These are phyloP conservation scores for Papilio glaucus DNA, from an alignment of 1,140 invertebrate genomes.

Conservation along the genomic window DNA sequence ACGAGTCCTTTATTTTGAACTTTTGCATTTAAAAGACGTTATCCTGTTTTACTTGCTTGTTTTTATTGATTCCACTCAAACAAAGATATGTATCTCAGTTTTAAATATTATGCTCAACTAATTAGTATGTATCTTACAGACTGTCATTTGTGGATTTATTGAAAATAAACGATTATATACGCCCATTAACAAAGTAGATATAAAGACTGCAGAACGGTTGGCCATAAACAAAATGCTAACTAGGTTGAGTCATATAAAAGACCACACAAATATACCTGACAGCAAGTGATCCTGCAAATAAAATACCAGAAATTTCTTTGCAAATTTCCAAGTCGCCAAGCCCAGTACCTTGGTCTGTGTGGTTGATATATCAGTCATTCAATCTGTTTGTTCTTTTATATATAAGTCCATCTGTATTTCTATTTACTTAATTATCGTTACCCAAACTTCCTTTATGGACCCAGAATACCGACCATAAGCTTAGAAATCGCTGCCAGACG, in stretches of 20 bases:
- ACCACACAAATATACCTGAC: neutral
- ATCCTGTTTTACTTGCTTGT: neutral
- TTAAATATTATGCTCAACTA: neutral
- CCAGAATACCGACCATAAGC: neutral
- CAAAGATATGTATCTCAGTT: neutral
- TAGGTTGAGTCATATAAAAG: neutral
- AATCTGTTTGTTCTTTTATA: no score
- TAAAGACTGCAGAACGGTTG: neutral
- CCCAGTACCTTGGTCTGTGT: no score
- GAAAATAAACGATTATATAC: neutral
- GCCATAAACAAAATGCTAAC: neutral
- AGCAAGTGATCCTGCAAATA: neutral
- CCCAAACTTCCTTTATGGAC: neutral
- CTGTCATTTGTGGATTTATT: no score
- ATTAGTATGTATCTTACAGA: neutral
- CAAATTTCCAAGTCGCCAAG: no score
- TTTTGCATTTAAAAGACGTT: no score
- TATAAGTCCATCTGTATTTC: no score
- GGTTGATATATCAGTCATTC: no score
- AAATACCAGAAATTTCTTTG: no score
- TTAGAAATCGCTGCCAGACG: conserved; percentile 1
- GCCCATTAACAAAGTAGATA: neutral
- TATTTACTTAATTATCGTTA: no score
- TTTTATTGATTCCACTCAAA: neutral
- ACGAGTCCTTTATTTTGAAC: no score